Evolutionary conservation across 2,797 vertebrate genomes (phyloP).

Genomic region (Champsocephalus esox): DNA sequence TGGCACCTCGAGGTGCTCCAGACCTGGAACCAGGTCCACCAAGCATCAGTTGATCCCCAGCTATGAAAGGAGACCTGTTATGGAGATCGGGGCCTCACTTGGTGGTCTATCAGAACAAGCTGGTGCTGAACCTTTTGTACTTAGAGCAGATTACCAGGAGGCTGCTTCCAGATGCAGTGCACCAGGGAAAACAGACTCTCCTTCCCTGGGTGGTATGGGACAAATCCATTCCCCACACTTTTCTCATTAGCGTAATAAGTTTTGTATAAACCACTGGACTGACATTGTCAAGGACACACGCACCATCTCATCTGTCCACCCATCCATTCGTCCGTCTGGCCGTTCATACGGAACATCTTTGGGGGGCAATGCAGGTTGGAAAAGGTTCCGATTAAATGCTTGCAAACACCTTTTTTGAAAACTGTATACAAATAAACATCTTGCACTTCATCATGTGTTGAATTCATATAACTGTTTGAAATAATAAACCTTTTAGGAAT

Average conservation of each 20-base stretch:
- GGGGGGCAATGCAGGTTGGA: slow-evolving; percentile 24
- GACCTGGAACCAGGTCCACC: slow-evolving; percentile 42
- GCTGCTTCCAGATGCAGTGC: slow-evolving; percentile 83
- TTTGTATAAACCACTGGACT: slow-evolving; percentile 77
- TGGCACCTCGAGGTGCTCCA: slow-evolving; percentile 44
- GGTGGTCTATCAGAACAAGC: slow-evolving; percentile 86
- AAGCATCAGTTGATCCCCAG: slow-evolving; percentile 58
- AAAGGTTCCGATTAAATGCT: slow-evolving; percentile 5
- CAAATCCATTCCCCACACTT: slow-evolving; percentile 81
- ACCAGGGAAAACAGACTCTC: slow-evolving; percentile 64
- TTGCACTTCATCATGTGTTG: not conserved
- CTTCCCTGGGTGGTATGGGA: slow-evolving; percentile 82
- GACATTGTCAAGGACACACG: slow-evolving; percentile 76
- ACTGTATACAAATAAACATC: not conserved
- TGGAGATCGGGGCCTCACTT: slow-evolving; percentile 68
- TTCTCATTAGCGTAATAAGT: slow-evolving; percentile 84
- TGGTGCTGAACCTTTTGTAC: slow-evolving; percentile 83
- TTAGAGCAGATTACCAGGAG: slow-evolving; percentile 83
- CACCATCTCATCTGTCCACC: slow-evolving; percentile 56
- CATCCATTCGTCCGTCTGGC: slow-evolving; percentile 42
- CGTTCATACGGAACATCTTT: slow-evolving; percentile 30
- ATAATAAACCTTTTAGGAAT: not conserved
- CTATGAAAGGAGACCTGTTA: slow-evolving; percentile 75
- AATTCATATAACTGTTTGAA: not conserved
- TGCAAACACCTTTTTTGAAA: not conserved